Percentiles rank a stretch among this genome's conserved stretches.
Evolutionary conservation across 2,888 invertebrate species (phyloP).

Genomic region (Phalera bucephala): DNA sequence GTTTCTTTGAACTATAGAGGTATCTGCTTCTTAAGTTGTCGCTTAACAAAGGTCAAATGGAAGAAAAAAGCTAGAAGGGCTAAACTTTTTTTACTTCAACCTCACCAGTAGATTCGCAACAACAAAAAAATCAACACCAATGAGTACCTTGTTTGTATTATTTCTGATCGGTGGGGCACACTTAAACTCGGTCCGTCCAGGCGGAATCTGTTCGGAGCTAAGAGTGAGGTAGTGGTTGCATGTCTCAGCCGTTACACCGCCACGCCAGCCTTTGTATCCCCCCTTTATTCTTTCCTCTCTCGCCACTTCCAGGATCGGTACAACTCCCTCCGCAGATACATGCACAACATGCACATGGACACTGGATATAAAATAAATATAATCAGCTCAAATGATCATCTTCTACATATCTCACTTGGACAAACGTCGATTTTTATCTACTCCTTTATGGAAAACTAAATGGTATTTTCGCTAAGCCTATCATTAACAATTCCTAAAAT

Average conservation of each 20-base stretch:
- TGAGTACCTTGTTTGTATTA: constrained; percentile 79
- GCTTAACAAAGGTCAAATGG: too few relatives aligned
- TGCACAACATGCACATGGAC: constrained; percentile 85
- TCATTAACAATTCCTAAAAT: too few relatives aligned
- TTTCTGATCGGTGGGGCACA: constrained; percentile 86
- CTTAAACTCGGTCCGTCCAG: constrained; percentile 85
- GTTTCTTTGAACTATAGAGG: too few relatives aligned
- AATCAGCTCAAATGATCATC: not conserved
- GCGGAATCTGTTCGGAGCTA: constrained; percentile 82
- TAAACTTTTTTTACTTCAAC: too few relatives aligned
- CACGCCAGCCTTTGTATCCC: constrained; percentile 80
- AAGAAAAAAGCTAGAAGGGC: too few relatives aligned
- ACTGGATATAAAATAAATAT: constrained; percentile 41
- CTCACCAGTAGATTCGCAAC: too few relatives aligned
- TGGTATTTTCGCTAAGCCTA: too few relatives aligned
- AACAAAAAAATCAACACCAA: too few relatives aligned
- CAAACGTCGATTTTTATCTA: too few relatives aligned
- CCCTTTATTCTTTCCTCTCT: constrained; percentile 60
- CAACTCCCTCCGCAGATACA: constrained; percentile 81
- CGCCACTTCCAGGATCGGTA: constrained; percentile 76
- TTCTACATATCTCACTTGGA: too few relatives aligned
- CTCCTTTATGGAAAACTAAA: too few relatives aligned
- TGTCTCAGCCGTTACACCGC: constrained; percentile 85
- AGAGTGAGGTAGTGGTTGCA: constrained; percentile 87
- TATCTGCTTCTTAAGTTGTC: too few relatives aligned